Evolutionary conservation across 2,888 invertebrate genomes (phyloP), one percentile per base, ranked within the genome.

Genomic region (Hirtodrosophila duncani): DNA sequence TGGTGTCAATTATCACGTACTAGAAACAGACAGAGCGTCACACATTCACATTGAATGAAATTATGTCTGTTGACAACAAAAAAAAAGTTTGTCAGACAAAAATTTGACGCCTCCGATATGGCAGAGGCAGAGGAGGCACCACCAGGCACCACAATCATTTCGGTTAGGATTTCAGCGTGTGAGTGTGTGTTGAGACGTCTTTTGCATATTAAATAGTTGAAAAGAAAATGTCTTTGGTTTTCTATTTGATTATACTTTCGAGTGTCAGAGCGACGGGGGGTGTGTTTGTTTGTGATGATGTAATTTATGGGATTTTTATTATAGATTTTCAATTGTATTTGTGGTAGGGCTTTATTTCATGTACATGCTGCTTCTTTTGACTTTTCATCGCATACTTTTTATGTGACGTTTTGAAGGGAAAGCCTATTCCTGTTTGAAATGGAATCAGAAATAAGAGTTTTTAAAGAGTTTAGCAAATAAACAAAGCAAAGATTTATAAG

Each of bases 1-100:
- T 24, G 38, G 29, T 45, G 52, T 61, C 74, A 78, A 74, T 80
- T 81, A 79, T 77, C 80, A 83, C 82, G 79, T 79, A 78, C 67
- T 50, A 24, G 20, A 48, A 41, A 43, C 31, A 57, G n/a, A n/a
- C n/a, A n/a, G n/a, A n/a, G n/a, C n/a, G n/a, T n/a, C n/a, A n/a
- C n/a, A n/a, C n/a, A n/a, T n/a, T n/a, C n/a, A n/a, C n/a, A n/a
- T n/a, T 43, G 43, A 37, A 52, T 50, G 45, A 50, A 62, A 51
- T 57, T 59, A 37, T 16, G 17, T 18, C 11, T 4, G 11, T n/a
- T 34, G 49, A 21, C 58, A 57, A 65, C 43, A 48, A 49, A 49
- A 20, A 38, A 52, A 64, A 61, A 70, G 45, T 65, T 68, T 61
- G 13, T 13, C 57, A 55, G 68, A 65, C 63, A 43, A 39, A 39